These are phyloP conservation scores for Allobates femoralis DNA, from an alignment of 2,797 vertebrate genomes.

Conservation along the genomic window DNA sequence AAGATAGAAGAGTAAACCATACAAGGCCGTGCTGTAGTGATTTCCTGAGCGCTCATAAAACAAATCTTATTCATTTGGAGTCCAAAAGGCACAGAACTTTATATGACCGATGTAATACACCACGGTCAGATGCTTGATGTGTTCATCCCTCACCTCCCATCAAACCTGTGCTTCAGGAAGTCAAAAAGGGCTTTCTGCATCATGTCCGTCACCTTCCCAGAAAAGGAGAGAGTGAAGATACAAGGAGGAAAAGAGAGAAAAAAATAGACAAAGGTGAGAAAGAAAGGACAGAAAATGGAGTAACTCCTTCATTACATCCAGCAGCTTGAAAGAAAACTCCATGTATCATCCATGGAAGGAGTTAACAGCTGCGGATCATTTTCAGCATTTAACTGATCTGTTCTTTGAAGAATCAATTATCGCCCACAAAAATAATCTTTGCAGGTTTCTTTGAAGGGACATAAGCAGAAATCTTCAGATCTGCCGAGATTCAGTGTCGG, in stretches of 20 bases:
- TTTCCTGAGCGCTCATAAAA: too few relatives aligned
- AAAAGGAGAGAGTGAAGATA: conserved; percentile 70
- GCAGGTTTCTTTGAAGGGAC: conserved; percentile 1
- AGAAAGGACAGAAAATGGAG: conserved; percentile 56
- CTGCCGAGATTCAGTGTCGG: background rate
- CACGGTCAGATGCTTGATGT: background rate
- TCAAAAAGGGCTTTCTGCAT: conserved; percentile 99
- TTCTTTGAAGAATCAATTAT: conserved; percentile 6
- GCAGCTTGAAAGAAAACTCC: background rate
- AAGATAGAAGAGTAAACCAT: too few relatives aligned
- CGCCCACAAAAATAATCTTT: conserved; percentile 26
- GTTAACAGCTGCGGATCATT: background rate
- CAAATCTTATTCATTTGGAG: too few relatives aligned
- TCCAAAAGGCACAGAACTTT: background rate
- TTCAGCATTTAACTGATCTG: conserved; percentile 5
- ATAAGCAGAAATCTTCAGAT: conserved; percentile 24
- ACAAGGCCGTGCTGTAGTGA: too few relatives aligned
- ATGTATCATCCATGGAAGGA: background rate
- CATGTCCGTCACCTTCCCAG: conserved; percentile 96
- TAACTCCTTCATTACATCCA: background rate
- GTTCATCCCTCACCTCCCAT: conserved; percentile 90
- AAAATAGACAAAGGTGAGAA: conserved; percentile 69
- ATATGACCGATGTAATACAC: background rate
- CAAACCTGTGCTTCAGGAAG: conserved; percentile 99
- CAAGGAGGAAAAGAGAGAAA: conserved; percentile 67